These are phyloP conservation scores for Sphaeridia pumilis DNA, from an alignment of 2,888 invertebrate genomes.

Conservation along the genomic window DNA sequence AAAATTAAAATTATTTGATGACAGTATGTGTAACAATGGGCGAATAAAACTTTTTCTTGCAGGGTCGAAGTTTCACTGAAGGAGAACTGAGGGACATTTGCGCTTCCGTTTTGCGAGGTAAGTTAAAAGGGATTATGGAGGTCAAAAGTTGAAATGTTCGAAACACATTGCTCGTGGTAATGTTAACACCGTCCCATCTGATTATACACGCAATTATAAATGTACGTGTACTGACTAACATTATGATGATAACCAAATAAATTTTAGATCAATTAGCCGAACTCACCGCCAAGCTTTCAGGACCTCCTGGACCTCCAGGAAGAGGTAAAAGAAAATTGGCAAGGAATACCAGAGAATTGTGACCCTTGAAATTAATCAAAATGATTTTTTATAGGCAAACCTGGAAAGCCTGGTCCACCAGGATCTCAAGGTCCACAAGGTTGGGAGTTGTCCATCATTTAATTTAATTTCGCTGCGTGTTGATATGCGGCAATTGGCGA, in stretches of 20 bases:
- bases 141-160: too few species aligned
- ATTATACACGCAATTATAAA: too few species aligned
- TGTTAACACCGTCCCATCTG: background rate
- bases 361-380: too few species aligned
- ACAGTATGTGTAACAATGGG: background rate
- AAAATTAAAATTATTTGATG: background rate
- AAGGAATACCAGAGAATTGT: too few species aligned
- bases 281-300: conserved; percentile 50
- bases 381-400: too few species aligned
- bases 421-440: conserved; percentile 59
- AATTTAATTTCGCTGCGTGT: too few species aligned
- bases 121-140: too few species aligned
- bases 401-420: conserved; percentile 57
- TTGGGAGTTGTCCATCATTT: conserved; percentile 38
- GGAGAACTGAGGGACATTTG: conserved; percentile 69
- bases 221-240: too few species aligned
- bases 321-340: too few species aligned
- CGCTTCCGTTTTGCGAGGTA: conserved; percentile 64
- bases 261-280: conserved; percentile 60
- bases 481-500: too few species aligned
- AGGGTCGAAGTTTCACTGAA: conserved; percentile 57
- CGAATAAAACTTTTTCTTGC: conserved; percentile 36
- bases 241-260: too few species aligned
- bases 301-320: conserved; percentile 57
- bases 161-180: background rate